A percentile compares a stretch with the other conserved stretches of the same genome.
Evolutionary conservation across 1,140 invertebrate species (phyloP).

Genomic region (Aphis craccivora): DNA sequence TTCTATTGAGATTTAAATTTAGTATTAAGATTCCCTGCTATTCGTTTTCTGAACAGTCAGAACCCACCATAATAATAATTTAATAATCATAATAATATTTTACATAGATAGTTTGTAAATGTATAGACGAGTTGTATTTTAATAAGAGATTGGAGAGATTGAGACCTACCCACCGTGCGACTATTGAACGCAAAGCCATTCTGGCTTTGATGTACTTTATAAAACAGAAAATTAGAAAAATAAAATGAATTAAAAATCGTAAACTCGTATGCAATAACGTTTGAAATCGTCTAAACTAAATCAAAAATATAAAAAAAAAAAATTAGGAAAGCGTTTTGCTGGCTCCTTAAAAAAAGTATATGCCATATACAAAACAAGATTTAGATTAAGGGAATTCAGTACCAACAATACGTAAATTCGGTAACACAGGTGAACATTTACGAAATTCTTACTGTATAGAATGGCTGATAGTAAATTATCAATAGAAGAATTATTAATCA

Average conservation of each 20-base stretch:
- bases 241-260: background rate
- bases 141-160: background rate
- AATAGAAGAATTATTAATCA: too few relatives aligned
- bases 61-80: background rate
- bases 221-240: background rate
- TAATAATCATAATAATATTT: background rate
- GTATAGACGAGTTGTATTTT: background rate
- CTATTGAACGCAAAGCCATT: background rate
- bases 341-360: too few relatives aligned
- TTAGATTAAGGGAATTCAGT: too few relatives aligned
- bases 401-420: too few relatives aligned
- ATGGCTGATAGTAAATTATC: too few relatives aligned
- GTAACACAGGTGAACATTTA: too few relatives aligned
- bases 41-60: background rate
- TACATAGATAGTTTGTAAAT: background rate
- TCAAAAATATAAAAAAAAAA: background rate
- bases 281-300: background rate
- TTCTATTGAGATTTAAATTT: background rate
- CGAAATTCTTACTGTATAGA: too few relatives aligned
- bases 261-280: background rate
- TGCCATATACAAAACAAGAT: too few relatives aligned
- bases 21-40: background rate
- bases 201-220: background rate
- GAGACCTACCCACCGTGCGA: background rate
- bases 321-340: background rate